These are phyloP conservation scores for Diaprepes abbreviatus DNA, from an alignment of 2,888 invertebrate species.

Conservation along the genomic window DNA sequence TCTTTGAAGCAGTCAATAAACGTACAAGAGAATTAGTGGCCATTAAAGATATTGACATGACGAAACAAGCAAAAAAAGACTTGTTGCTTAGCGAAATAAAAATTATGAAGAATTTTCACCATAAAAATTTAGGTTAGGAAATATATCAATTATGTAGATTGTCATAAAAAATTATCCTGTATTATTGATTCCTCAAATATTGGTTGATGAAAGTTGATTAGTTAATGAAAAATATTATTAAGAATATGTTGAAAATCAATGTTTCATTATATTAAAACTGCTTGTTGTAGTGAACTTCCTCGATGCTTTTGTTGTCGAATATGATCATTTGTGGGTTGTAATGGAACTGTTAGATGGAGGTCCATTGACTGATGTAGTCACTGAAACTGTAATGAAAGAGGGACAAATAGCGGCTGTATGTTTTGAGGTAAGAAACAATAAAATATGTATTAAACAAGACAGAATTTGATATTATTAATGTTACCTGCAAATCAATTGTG, in stretches of 20 bases:
- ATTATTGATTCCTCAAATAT: no score
- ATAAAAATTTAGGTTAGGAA: constrained; percentile 77
- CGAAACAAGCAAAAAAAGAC: constrained; percentile 96
- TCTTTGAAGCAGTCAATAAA: constrained; percentile 89
- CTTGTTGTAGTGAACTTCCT: constrained; percentile 93
- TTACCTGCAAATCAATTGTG: no score
- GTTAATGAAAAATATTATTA: no score
- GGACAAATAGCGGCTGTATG: constrained; percentile 97
- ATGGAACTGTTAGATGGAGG: constrained; percentile 97
- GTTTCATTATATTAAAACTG: no score
- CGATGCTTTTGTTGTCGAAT: constrained; percentile 88
- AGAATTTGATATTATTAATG: no score
- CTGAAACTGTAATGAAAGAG: constrained; percentile 97
- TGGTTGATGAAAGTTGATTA: no score
- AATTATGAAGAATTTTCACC: constrained; percentile 91
- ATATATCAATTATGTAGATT: no score
- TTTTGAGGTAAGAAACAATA: constrained; percentile 77
- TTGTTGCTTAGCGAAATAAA: constrained; percentile 95
- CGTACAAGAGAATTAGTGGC: constrained; percentile 85
- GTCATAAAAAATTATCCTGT: no score
- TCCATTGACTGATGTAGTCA: constrained; percentile 96
- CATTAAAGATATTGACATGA: constrained; percentile 95
- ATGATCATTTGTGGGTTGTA: constrained; percentile 95
- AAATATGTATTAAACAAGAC: no score
- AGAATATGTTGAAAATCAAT: no score